Evolutionary conservation across 2,797 vertebrate species (phyloP).

Genomic region (Australoheros facetus): DNA sequence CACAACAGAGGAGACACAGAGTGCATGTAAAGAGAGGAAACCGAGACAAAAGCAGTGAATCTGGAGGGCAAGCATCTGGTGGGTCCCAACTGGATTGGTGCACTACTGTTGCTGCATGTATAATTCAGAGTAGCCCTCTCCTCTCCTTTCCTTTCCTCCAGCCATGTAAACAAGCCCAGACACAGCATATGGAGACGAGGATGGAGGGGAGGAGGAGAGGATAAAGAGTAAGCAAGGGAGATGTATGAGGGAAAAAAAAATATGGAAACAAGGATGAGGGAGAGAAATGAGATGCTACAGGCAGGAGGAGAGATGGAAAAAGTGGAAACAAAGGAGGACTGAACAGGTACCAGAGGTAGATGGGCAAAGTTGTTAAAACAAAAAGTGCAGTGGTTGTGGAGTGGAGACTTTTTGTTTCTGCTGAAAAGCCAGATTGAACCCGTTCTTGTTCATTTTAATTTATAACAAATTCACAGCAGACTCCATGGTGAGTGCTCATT

Average conservation of each 20-base stretch:
- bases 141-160: conserved; percentile 67
- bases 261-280: conserved; percentile 34
- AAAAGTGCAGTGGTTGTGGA: conserved; percentile 18
- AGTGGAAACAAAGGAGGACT: conserved; percentile 10
- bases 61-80: conserved; percentile 78
- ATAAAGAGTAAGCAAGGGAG: conserved; percentile 29
- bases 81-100: conserved; percentile 63
- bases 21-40: conserved; percentile 48
- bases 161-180: conserved; percentile 76
- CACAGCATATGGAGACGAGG: conserved; percentile 67
- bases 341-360: conserved; percentile 25
- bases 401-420: neutral
- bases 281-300: conserved; percentile 38
- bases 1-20: conserved; percentile 36
- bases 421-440: conserved; percentile 26
- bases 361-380: conserved; percentile 41
- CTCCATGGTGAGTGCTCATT: conserved; percentile 54
- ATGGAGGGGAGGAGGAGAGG: conserved; percentile 24
- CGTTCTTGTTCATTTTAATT: conserved; percentile 43
- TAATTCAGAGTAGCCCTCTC: conserved; percentile 71
- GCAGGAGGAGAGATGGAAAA: conserved; percentile 23
- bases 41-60: conserved; percentile 66
- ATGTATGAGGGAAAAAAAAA: conserved; percentile 22
- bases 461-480: conserved; percentile 42
- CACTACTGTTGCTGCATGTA: conserved; percentile 69